phyloP scores from a whole-genome alignment of 2,888 invertebrate species.

The Caenorhabditis sp. region DNA sequence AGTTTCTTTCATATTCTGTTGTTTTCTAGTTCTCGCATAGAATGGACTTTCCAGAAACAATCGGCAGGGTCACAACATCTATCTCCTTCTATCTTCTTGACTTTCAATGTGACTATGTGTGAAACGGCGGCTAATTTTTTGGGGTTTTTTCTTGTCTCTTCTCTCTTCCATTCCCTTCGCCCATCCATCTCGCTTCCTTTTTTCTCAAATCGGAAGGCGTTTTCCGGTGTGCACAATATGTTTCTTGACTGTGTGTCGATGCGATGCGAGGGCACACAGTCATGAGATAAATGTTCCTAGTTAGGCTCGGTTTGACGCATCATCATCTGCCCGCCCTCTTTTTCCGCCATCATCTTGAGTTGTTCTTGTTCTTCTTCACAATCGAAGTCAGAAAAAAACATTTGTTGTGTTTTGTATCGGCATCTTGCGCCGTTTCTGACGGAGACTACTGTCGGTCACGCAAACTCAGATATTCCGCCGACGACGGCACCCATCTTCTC shows the following conservation, averaged over 20 bases:
- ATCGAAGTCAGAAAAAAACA: constrained; percentile 30
- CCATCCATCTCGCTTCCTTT: constrained; percentile 14
- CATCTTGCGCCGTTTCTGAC: constrained; percentile 16
- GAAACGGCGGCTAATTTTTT: constrained; percentile 53
- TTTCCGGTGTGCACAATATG: constrained; percentile 63
- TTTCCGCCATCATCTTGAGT: constrained; percentile 1
- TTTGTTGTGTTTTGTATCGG: constrained; percentile 24
- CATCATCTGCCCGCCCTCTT: constrained; percentile 6
- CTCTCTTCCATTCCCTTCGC: too few species aligned
- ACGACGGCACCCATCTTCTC: background rate
- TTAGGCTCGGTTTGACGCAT: constrained; percentile 49
- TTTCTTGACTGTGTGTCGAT: constrained; percentile 50
- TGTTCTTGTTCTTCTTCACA: background rate
- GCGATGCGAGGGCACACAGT: constrained; percentile 38
- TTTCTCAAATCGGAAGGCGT: constrained; percentile 41
- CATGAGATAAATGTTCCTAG: constrained; percentile 64
- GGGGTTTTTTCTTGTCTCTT: background rate
- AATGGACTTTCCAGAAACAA: background rate
- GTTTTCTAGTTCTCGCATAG: background rate
- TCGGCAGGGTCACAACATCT: constrained; percentile 9
- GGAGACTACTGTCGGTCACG: constrained; percentile 64
- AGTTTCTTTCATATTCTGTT: background rate
- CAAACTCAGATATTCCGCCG: constrained; percentile 55
- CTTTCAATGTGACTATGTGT: constrained; percentile 22
- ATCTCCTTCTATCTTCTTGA: background rate